phyloP scores from a whole-genome alignment of 1,140 invertebrate species.

The Sinella curviseta region DNA sequence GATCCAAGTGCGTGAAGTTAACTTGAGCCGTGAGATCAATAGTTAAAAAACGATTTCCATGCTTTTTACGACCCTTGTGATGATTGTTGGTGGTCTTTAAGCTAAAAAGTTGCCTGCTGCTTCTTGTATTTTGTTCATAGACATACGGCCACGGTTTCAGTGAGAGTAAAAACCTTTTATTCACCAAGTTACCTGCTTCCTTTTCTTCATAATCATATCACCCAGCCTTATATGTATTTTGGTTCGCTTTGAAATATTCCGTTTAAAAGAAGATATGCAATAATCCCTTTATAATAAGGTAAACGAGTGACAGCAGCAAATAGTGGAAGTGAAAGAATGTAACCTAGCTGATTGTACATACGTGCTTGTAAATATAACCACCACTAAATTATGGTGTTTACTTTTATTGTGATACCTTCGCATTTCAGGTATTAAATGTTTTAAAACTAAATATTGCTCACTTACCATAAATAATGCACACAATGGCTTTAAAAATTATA shows the following conservation, averaged over 20 bases:
- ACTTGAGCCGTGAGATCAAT: conserved; percentile 7
- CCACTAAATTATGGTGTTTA: neutral
- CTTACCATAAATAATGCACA: too few species aligned
- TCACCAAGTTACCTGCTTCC: too few species aligned
- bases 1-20: neutral
- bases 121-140: neutral
- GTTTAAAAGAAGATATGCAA: neutral
- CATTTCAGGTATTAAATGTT: neutral
- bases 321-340: neutral
- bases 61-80: conserved; percentile 19
- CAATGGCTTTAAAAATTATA: too few species aligned
- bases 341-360: too few species aligned
- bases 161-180: too few species aligned
- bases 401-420: neutral
- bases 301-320: neutral
- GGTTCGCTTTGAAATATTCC: neutral
- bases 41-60: conserved; percentile 19
- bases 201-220: too few species aligned
- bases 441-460: too few species aligned
- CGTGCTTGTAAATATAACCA: too few species aligned
- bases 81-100: conserved; percentile 25
- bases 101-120: neutral
- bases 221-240: too few species aligned
- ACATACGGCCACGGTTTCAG: too few species aligned
- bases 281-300: neutral